Evolutionary conservation across 1,140 invertebrate genomes (phyloP), one percentile per base, ranked within the genome.

Genomic region (Ctenoplectra terminalis): DNA sequence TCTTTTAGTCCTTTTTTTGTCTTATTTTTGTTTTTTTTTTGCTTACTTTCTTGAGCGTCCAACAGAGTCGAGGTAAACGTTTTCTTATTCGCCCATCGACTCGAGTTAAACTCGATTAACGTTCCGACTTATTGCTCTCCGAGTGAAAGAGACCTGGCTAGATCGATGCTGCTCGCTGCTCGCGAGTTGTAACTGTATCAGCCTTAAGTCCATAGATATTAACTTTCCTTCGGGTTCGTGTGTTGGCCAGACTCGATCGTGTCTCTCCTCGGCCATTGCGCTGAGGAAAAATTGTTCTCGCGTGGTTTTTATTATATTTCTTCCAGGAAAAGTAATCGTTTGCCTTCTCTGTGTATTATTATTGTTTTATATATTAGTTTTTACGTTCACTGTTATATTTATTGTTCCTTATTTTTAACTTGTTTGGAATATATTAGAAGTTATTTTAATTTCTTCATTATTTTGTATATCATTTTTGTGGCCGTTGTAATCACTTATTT

Each of bases 91-190:
- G 17, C 9, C 3, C 29, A 48, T 43, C 23, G 50, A 43, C 67
- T 17, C 64, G 15, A 23, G 58, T 34, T 70, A 56, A 78, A 78
- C 54, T 71, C 43, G 67, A 71, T 71, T 37, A 34, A 78, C 46
- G 64, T 71, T 17, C 48, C 52, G 26, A 26, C 43, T 60, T 60
- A 66, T 60, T 37, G 52, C 64, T 60, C 43, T 56, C 20, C 50
- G 29, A 77, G 50, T 43, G 37, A 54, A 77, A 34, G 64, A 56
- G 37, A 43, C 48, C 34, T 46, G 26, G n/a, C 37, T 37, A 48
- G 64, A 78, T 48, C 50, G 74, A 69, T 67, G n/a, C 29, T 54
- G 34, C 73, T 64, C 43, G 29, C 11, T 50, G 29, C 11, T 50
- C 23, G 63, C 40, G 17, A 77, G 37, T 46, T 26, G 40, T 29